phyloP scores from a whole-genome alignment of 2,113 vertebrate species.

The Cryptomyrus ogoouensis region DNA sequence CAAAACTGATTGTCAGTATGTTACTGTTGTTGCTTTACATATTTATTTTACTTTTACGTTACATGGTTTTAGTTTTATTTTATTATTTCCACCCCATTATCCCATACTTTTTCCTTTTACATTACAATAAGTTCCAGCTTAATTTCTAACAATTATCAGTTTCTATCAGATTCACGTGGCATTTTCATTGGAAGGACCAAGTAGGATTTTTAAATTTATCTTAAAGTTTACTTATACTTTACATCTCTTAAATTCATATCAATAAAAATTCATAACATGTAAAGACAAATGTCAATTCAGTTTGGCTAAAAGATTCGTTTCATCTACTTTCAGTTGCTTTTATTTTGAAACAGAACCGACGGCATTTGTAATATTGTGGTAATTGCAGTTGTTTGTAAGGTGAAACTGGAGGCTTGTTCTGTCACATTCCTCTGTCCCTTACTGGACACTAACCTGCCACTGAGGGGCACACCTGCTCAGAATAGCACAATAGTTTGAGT shows the following conservation, averaged over 20 bases:
- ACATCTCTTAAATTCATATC: not conserved
- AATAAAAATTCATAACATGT: not conserved
- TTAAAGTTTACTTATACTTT: not conserved
- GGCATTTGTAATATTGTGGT: not conserved
- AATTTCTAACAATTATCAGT: not conserved
- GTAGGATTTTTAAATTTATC: not conserved
- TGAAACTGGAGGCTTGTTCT: conserved; percentile 8
- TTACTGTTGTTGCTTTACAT: not conserved
- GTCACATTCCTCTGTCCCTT: not conserved
- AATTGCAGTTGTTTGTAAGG: not conserved
- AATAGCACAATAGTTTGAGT: not conserved
- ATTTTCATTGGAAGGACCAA: not conserved
- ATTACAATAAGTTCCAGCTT: not conserved
- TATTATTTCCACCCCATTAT: not conserved
- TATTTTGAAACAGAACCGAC: not conserved
- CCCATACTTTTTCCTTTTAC: not conserved
- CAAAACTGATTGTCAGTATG: not conserved
- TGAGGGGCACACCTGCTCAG: not conserved
- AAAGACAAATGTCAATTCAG: not conserved
- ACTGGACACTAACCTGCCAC: not conserved
- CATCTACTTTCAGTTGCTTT: not conserved
- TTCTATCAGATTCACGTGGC: not conserved
- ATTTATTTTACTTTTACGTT: not conserved
- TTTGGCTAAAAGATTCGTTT: not conserved
- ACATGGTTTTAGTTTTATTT: not conserved